Base-by-base conservation (phyloP, 2,797 vertebrate species). In the Hirundo rustica region DNA sequence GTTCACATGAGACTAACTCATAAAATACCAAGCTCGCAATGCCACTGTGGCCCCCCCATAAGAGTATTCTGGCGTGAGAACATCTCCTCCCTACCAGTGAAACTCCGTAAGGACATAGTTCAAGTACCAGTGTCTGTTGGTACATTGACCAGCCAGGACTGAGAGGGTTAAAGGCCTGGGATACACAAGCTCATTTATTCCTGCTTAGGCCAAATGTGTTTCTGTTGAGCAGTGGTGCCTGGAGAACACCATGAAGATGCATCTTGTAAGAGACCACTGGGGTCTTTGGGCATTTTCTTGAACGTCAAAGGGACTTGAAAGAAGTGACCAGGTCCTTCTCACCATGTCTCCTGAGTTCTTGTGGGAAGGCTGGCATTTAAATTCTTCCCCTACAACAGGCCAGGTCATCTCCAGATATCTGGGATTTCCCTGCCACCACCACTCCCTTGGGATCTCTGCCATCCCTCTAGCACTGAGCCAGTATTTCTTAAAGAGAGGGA, bases 1-100 rank as follows among this genome's bases (percentile, higher is more conserved):
- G 32, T 92, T 86, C 67, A 44, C 77, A 85, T 64, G 79, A 88
- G 80, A 95, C 70, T 70, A 79, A 74, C 36, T 81, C 77, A 66
- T 53, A 58, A 91, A 90, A 92, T 80, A 40, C 15, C 38, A 71
- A 77, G 60, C 50, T 89, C n/a, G 64, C 54, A 80, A 85, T 61
- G 72, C 22, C 29, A 57, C 22, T 2, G 5, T 77, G 77, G 7
- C 65, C n/a, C 34, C 34, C 64, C 38, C 16, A 27, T 17, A 14
- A 42, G 58, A 27, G 34, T 76, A 29, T 12, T 93, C 45, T 79
- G 80, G 23, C 47, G 17, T 67, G 45, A 90, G 50, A 85, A 71
- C 2, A 0, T 79, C 42, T 95, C 51, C 29, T 81, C 16, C 23
- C 71, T 67, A 22, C 9, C 67, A 54, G 6, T 38, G 53, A 85